Base-by-base conservation (phyloP, 2,113 vertebrate species). In the Empidonax traillii region DNA sequence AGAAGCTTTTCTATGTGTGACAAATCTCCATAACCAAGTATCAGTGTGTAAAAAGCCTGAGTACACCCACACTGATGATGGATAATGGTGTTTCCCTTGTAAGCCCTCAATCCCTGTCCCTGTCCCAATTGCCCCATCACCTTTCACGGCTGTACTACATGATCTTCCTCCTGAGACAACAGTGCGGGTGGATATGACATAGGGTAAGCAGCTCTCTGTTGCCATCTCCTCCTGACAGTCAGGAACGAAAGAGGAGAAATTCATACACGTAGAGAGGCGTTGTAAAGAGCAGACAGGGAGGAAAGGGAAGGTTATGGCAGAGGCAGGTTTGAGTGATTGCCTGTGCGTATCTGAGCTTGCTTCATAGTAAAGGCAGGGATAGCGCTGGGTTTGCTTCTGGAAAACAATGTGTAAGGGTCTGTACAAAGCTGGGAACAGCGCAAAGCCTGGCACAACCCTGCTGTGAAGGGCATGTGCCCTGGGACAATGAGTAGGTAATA, bases 401-500 rank as follows among this genome's bases (percentile, higher is more conserved):
- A 80, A 80, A 62, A 63, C 33, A 56, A 0, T 0, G 5, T 39
- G 27, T 30, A 19, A 66, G 20, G 18, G 12, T 39, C 21, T 53
- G 11, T 49, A 47, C 51, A 12, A 49, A 72, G 43, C 49, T 71
- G 56, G 51, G 22, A 21, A 69, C 16, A 14, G 13, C 19, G 35
- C n/a, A 28, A 33, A 82, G 17, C 61, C 31, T 22, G 66, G 43
- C 10, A 28, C 67, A 72, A 14, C 66, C 35, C 43, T 74, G 17
- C 25, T 41, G 58, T 39, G 47, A 46, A 67, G 15, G 33, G 17
- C 12, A 90, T 3, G 3, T 39, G 28, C 47, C 65, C 44, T 5
- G 7, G 33, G 44, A 35, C 0, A 0, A 24, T 9, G 30, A 44
- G 52, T 33, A 18, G 5, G 33, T 37, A 4, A 25, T 30, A 31